A percentile compares a stretch with the other conserved stretches of the same genome.
Evolutionary conservation across 2,888 invertebrate genomes (phyloP).

Genomic region (Amphiduros pacificus): DNA sequence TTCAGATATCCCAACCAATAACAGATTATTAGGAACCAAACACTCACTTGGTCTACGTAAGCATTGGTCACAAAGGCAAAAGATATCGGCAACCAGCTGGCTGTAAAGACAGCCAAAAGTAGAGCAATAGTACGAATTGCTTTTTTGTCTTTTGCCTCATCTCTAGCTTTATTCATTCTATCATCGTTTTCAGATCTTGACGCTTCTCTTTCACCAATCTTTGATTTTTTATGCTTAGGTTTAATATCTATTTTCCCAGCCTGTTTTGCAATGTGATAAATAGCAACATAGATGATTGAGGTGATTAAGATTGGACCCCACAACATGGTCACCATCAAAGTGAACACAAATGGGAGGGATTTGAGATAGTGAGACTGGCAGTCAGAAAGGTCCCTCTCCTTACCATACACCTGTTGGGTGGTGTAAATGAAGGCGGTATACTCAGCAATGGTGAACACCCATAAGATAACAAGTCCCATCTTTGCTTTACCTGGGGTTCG

Average conservation of each 20-base stretch:
- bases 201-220: not conserved
- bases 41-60: not conserved
- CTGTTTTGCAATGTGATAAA: constrained; percentile 11
- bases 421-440: constrained; percentile 8
- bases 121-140: constrained; percentile 15
- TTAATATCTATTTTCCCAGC: no score
- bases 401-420: constrained; percentile 6
- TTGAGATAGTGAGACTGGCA: constrained; percentile 3
- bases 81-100: constrained; percentile 17
- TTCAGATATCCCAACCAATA: constrained; percentile 22
- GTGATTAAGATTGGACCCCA: constrained; percentile 13
- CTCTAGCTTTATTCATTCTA: not conserved
- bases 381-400: not conserved
- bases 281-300: constrained; percentile 9
- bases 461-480: constrained; percentile 10
- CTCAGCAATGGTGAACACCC: constrained; percentile 7
- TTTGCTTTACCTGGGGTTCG: no score
- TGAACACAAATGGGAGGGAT: constrained; percentile 3
- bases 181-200: not conserved
- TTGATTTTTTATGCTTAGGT: not conserved
- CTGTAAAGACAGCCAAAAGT: constrained; percentile 6
- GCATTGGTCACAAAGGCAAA: constrained; percentile 10
- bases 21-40: constrained; percentile 2
- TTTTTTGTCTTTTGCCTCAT: constrained; percentile 11
- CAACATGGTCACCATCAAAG: constrained; percentile 1